Evolutionary conservation across 1,140 invertebrate species (phyloP).

Genomic region (Cydia strobilella): DNA sequence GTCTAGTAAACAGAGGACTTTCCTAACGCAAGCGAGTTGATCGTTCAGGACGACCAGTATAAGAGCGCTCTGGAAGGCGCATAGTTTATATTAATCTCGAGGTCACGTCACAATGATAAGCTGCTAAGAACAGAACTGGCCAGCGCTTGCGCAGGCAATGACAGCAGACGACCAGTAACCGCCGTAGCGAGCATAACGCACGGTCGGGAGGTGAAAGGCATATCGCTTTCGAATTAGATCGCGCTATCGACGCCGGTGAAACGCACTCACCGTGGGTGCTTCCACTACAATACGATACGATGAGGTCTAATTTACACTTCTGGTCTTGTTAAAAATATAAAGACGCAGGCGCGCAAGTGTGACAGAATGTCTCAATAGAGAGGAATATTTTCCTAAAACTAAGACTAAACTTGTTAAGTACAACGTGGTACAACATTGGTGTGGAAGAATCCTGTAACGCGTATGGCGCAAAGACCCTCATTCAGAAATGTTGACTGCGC

Average conservation of each 20-base stretch:
- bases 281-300: slow-evolving; percentile 17
- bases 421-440: too few species aligned
- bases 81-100: neutral
- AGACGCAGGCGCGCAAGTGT: too few species aligned
- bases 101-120: neutral
- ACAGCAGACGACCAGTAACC: neutral
- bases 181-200: slow-evolving; percentile 40
- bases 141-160: neutral
- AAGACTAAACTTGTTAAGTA: neutral
- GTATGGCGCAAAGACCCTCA: too few species aligned
- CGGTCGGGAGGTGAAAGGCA: slow-evolving; percentile 67
- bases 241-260: slow-evolving; percentile 60
- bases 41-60: neutral
- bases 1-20: neutral
- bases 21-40: neutral
- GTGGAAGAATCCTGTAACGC: too few species aligned
- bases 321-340: too few species aligned
- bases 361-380: too few species aligned
- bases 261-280: slow-evolving; percentile 38
- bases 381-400: slow-evolving; percentile 38
- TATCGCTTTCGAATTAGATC: slow-evolving; percentile 76
- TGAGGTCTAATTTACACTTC: neutral
- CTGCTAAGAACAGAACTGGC: neutral
- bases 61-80: neutral
- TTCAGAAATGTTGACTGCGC: too few species aligned